Base-by-base conservation (phyloP, 2,888 invertebrate genomes). In the Lacanobia wlatinum region DNA sequence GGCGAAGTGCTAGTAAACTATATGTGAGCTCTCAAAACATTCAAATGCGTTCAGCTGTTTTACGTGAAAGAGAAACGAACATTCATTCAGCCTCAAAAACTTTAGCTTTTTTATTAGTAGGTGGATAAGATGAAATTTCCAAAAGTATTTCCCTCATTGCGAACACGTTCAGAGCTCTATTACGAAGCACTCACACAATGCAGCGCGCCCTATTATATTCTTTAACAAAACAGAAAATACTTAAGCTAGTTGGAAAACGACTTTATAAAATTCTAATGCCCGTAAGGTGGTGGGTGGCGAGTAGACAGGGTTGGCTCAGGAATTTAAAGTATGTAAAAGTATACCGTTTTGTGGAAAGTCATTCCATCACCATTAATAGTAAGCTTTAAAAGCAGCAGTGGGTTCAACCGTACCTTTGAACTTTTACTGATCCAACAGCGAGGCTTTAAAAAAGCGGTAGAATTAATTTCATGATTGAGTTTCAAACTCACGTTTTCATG, bases 131-230 rank as follows among this genome's bases (percentile, higher is more conserved):
- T 34, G 18, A 16, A 4, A 56, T 66, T 65, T 43, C 10, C 34
- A 46, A 38, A 56, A 66, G 34, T 46, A 5, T 56, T 48, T 43
- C 18, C 16, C n/a, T 46, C 69, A 38, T n/a, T 46, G 28, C 9
- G 18, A n/a, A 23, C 23, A 46, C 52, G 18, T 16, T 76, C 52
- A 69, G 73, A 16, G 18, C 18, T 77, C 48, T 38, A 48, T 23
- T 48, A 68, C 28, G 18, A 28, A 68, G 21, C 58, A 28, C 46
- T 67, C 48, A 52, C 1, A 28, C 23, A 46, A 16, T 46, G 12
- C 34, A 18, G 48, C 7, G 38, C 28, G 9, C 10, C 21, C 18
- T 52, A n/a, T 18, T n/a, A 14, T 55, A 23, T 48, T 48, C 2
- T 21, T 12, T 70, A 48, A 56, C 38, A 56, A 70, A 70, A 9